Conservation (phyloP, 1,140 invertebrate species). For the Drosophila bocki region DNA sequence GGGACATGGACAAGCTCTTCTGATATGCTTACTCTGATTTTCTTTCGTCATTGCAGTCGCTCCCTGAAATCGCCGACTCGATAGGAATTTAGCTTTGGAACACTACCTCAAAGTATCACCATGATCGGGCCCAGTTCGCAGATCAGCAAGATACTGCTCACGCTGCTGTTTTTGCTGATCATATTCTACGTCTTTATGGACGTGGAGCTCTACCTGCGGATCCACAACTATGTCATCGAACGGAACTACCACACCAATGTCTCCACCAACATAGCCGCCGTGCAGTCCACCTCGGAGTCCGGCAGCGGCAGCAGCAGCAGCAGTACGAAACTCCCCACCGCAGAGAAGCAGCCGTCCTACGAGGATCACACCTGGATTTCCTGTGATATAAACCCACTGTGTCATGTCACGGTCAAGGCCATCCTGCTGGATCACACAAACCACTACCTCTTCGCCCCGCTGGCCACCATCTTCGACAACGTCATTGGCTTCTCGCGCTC, state of each 20-base stretch:
- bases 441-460: conserved; percentile 91
- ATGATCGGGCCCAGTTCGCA: conserved; percentile 87
- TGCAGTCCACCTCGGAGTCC: conserved; percentile 25
- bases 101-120: conserved; percentile 77
- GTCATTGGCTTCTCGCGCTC: conserved; percentile 88
- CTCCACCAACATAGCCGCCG: conserved; percentile 27
- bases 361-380: conserved; percentile 87
- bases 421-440: conserved; percentile 91
- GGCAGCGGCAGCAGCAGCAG: conserved; percentile 38
- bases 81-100: conserved; percentile 59
- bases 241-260: conserved; percentile 77
- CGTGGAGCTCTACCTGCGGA: conserved; percentile 87
- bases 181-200: conserved; percentile 88
- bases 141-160: conserved; percentile 87
- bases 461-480: conserved; percentile 89
- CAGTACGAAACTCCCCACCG: conserved; percentile 59
- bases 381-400: conserved; percentile 90
- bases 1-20: neutral
- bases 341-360: conserved; percentile 81
- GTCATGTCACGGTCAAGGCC: conserved; percentile 91
- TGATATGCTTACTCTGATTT: neutral
- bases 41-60: conserved; percentile 44
- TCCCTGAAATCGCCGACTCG: conserved; percentile 33
- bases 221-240: conserved; percentile 87
- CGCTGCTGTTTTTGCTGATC: conserved; percentile 85